Conservation (phyloP, 2,888 invertebrate species). For the Carpatolechia fugitivella region DNA sequence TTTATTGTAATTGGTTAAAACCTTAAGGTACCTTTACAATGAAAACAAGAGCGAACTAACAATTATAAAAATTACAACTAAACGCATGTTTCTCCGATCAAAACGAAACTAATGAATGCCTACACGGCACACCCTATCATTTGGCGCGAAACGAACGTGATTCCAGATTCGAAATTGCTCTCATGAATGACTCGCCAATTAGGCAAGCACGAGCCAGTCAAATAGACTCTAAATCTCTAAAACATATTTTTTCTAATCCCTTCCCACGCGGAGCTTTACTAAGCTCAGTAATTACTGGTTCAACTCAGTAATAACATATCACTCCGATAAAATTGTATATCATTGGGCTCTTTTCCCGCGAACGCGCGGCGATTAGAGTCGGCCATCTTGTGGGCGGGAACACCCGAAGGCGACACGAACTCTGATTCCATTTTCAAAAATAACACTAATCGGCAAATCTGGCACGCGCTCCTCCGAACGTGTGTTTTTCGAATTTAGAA, state of each 20-base stretch:
- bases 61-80: background rate
- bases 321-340: constrained; percentile 78
- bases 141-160: constrained; percentile 34
- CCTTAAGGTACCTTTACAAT: background rate
- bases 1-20: background rate
- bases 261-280: constrained; percentile 73
- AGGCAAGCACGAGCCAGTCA: constrained; percentile 69
- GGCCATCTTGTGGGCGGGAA: constrained; percentile 77
- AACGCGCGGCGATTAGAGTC: constrained; percentile 73
- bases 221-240: constrained; percentile 38
- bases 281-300: constrained; percentile 67
- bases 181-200: constrained; percentile 63
- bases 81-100: constrained; percentile 6
- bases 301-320: constrained; percentile 74
- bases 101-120: constrained; percentile 5
- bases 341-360: constrained; percentile 72
- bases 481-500: constrained; percentile 76
- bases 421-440: constrained; percentile 75
- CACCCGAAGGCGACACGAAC: constrained; percentile 76
- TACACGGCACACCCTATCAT: constrained; percentile 8
- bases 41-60: background rate
- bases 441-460: constrained; percentile 76
- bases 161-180: constrained; percentile 47
- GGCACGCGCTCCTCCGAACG: constrained; percentile 73
- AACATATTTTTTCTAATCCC: constrained; percentile 72